Evolutionary conservation across 53 echinoderm and acorn worm genomes (phyloP).

Genomic region (Echinometra lucunter): DNA sequence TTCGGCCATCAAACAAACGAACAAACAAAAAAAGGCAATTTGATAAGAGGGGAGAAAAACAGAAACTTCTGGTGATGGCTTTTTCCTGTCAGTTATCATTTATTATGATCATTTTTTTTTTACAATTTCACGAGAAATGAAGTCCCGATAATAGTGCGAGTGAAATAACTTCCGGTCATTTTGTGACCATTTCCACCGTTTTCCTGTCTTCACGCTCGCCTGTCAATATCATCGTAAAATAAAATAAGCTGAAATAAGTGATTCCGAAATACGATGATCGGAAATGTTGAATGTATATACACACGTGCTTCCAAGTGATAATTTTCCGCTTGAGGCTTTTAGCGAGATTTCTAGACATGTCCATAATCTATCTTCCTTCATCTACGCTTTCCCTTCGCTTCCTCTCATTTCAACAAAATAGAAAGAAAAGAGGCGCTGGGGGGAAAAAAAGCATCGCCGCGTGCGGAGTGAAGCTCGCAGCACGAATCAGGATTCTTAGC

Average conservation of each 20-base stretch:
- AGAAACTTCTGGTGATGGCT: neutral
- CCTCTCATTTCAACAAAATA: neutral
- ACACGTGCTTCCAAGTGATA: constrained; percentile 16
- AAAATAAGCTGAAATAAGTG: neutral
- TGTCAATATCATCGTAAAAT: neutral
- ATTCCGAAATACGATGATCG: neutral
- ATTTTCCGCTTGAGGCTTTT: constrained; percentile 50
- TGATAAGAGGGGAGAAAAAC: neutral
- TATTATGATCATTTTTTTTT: no score
- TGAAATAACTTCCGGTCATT: constrained; percentile 39
- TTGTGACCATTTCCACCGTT: neutral
- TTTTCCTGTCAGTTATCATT: neutral
- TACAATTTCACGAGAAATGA: neutral
- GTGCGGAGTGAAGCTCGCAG: constrained; percentile 17
- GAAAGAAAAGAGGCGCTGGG: neutral
- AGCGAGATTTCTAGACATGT: neutral
- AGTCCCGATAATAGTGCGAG: neutral
- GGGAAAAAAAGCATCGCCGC: neutral
- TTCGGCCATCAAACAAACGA: neutral
- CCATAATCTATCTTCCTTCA: neutral
- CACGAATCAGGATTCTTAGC: constrained; percentile 56
- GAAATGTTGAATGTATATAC: neutral
- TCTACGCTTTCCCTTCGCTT: neutral
- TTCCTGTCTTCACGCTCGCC: neutral
- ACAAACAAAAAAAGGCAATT: neutral